Evolutionary conservation across 1,140 invertebrate species (phyloP), one percentile per base, ranked within the genome.

Genomic region (Varroa destructor): DNA sequence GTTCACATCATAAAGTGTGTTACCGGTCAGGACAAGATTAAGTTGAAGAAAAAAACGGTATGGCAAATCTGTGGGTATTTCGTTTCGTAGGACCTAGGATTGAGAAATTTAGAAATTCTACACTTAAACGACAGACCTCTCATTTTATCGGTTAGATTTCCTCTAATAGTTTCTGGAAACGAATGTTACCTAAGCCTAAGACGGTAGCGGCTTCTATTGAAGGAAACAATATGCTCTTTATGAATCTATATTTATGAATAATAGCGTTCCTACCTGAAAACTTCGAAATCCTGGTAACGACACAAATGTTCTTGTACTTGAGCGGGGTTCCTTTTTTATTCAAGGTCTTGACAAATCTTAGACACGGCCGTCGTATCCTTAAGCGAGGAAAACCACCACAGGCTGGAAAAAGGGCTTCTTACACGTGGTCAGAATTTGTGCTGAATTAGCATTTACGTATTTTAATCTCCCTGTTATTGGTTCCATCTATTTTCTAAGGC

Each of bases 1-100:
- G 61, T 67, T 67, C 40, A 67, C 61, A 12, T 12, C 61, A 8
- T 67, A 46, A n/a, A 67, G 61, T 46, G 40, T 67, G 8, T 67
- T 46, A 14, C 61, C 61, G 36, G 57, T n/a, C 14, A 25, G 40
- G 14, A 43, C 2, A 40, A 40, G 12, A 67, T 4, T 3, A 25
- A 3, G 57, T 6, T 12, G 12, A 43, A 36, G 14, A 40, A 8
- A 40, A 67, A 37, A 12, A 40, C 40, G 61, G 1, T 12, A n/a
- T 25, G 12, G 14, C 61, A 25, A 43, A 67, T 40, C 46, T 37
- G 6, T 58, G 46, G 57, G 40, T 12, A 58, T 56, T n/a, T 10
- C 10, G 10, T n/a, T 56, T 12, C 55, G 55, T 58, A 36, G 25
- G 57, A 58, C 10, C 10, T 36, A 42, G 3, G 4, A 58, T 36